Evolutionary conservation across 2,888 invertebrate genomes (phyloP).

Genomic region (Brachypalpus laphriformis): DNA sequence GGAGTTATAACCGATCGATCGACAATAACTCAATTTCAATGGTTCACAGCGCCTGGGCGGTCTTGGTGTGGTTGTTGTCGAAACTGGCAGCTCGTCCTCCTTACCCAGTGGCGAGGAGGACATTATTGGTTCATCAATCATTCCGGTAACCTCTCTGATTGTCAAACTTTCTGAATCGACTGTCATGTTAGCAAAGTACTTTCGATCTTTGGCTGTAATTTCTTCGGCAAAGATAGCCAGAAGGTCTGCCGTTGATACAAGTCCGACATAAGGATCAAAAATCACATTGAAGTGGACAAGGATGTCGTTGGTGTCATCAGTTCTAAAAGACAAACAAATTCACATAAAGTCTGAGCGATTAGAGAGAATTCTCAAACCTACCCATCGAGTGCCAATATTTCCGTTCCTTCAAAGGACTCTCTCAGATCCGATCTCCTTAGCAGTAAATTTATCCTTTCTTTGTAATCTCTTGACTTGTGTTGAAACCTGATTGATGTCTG

Average conservation of each 20-base stretch:
- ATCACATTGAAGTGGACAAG: slow-evolving; percentile 93
- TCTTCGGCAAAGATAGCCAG: slow-evolving; percentile 87
- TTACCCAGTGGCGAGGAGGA: slow-evolving; percentile 82
- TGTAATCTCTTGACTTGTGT: slow-evolving; percentile 89
- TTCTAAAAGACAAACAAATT: slow-evolving; percentile 81
- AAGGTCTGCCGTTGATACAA: slow-evolving; percentile 87
- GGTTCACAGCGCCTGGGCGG: slow-evolving; percentile 88
- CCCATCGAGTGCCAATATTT: slow-evolving; percentile 94
- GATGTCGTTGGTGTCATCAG: slow-evolving; percentile 87
- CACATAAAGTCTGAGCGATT: too few species aligned
- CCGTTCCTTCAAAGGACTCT: slow-evolving; percentile 90
- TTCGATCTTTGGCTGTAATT: slow-evolving; percentile 84
- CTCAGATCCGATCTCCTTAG: slow-evolving; percentile 89
- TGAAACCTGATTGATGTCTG: slow-evolving; percentile 88
- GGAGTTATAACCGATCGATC: slow-evolving; percentile 88
- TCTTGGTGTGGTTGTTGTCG: slow-evolving; percentile 83
- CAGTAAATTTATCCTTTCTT: slow-evolving; percentile 89
- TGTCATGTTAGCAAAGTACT: slow-evolving; percentile 86
- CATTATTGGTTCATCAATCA: slow-evolving; percentile 81
- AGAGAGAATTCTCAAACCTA: slow-evolving; percentile 82
- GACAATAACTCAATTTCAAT: slow-evolving; percentile 88
- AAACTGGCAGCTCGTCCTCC: slow-evolving; percentile 81
- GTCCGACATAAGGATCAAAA: slow-evolving; percentile 90
- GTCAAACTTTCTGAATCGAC: slow-evolving; percentile 87
- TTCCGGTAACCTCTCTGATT: slow-evolving; percentile 84